Evolutionary conservation across 2,797 vertebrate species (phyloP), one percentile per base, ranked within the genome.

Genomic region (Sternotherus odoratus): DNA sequence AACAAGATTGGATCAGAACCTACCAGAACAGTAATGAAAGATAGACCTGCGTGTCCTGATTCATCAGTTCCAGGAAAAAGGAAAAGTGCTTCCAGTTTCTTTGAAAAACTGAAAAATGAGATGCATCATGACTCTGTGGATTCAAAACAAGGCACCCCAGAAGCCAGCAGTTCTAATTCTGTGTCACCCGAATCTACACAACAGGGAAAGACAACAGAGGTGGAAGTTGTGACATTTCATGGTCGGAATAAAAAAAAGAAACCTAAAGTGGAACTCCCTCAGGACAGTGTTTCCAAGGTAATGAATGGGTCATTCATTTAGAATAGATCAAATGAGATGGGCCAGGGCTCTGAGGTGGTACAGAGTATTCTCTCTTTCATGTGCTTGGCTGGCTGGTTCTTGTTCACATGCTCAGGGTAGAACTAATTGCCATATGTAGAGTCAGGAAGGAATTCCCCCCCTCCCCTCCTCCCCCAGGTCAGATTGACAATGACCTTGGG

Each of bases 221-320:
- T 99, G 30, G 97, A 98, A 92, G 97, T 99, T 2, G 98, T 99
- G n/a, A 97, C 94, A 2, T 99, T 99, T 95, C 97, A 97, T 81
- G 98, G 98, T 94, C 98, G 96, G 24, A 94, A 48, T 30, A 98
- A 97, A 95, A 99, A 97, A 92, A 97, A 83, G 19, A 98, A 93
- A 82, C 75, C 53, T 54, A 88, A 91, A 83, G 53, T 5, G 46
- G 84, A 87, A 39, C 79, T n/a, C 2, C 63, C 69, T 54, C 80
- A 60, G 78, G 85, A 83, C 1, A 49, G 53, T 50, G 82, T 53
- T 30, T 56, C 74, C 43, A 92, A 97, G 97, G 98, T 98, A 97
- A 92, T 46, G 36, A 97, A 92, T 66, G 36, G 1, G n/a, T 50
- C 43, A 75, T 12, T 16, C 43, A 43, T 43, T 78, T 28, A 53